phyloP scores from a whole-genome alignment of 2,113 vertebrate species.

The Pangasianodon gigas region DNA sequence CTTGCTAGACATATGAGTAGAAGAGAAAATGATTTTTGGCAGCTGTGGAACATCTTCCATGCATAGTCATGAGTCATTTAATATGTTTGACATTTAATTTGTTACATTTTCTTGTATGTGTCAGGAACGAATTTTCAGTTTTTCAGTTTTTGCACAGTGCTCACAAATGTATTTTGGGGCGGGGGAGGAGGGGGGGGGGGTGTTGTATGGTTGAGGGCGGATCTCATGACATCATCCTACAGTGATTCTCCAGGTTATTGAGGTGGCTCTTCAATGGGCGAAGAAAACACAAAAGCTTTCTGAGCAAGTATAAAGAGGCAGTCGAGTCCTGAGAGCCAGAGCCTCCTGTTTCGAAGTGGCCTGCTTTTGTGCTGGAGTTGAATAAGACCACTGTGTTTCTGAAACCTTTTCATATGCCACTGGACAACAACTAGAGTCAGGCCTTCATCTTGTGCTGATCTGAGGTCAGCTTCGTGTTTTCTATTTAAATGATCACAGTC shows the following conservation, averaged over 20 bases:
- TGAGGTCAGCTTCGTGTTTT: slow-evolving; percentile 18
- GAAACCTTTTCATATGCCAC: slow-evolving; percentile 32
- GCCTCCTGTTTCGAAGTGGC: slow-evolving; percentile 20
- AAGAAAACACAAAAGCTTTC: slow-evolving; percentile 21
- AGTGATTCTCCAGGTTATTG: slow-evolving; percentile 19
- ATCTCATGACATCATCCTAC: slow-evolving; percentile 13
- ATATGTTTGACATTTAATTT: not conserved
- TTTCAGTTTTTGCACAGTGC: not conserved
- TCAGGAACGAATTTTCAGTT: not conserved
- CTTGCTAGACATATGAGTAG: not conserved
- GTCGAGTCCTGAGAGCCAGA: slow-evolving; percentile 44
- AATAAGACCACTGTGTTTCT: slow-evolving; percentile 53
- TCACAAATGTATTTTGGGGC: not conserved
- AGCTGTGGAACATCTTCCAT: not conserved
- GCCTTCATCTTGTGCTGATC: slow-evolving; percentile 20
- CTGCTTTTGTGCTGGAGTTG: slow-evolving; percentile 50
- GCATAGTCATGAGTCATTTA: not conserved
- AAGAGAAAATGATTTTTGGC: slow-evolving; percentile 1
- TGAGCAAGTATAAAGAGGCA: slow-evolving; percentile 43
- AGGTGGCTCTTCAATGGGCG: not conserved
- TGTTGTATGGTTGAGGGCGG: not conserved
- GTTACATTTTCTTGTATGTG: not conserved
- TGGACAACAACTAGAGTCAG: slow-evolving; percentile 47
- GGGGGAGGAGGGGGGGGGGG: not conserved
- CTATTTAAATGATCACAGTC: slow-evolving; percentile 9